phyloP scores from a whole-genome alignment of 2,888 invertebrate genomes.

The Gerosis bhagava region DNA sequence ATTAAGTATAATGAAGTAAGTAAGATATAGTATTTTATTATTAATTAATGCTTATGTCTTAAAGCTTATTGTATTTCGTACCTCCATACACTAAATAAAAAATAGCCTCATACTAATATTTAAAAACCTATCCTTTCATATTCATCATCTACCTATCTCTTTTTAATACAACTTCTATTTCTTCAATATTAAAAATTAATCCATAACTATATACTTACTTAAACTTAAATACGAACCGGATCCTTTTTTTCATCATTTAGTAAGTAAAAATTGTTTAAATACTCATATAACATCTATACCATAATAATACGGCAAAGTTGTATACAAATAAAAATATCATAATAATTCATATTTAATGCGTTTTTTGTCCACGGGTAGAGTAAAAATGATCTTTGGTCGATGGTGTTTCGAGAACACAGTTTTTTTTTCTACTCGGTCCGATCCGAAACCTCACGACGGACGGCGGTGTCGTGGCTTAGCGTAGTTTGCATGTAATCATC shows the following conservation, averaged over 20 bases:
- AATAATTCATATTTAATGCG: conserved; percentile 14
- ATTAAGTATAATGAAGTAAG: too few relatives aligned
- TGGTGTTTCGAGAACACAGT: conserved; percentile 15
- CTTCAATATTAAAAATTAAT: too few relatives aligned
- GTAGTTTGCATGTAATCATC: conserved; percentile 49
- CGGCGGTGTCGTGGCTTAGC: too few relatives aligned
- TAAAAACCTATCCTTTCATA: too few relatives aligned
- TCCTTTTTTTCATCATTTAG: conserved; percentile 8
- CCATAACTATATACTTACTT: too few relatives aligned
- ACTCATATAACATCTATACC: not conserved
- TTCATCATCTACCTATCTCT: too few relatives aligned
- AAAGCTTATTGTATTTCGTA: too few relatives aligned
- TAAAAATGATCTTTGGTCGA: conserved; percentile 5
- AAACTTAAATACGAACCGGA: conserved; percentile 15
- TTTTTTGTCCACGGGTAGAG: conserved; percentile 12
- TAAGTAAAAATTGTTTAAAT: not conserved
- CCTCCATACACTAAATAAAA: too few relatives aligned
- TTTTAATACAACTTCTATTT: too few relatives aligned
- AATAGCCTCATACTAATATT: too few relatives aligned
- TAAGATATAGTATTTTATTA: too few relatives aligned
- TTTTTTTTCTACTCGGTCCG: conserved; percentile 3
- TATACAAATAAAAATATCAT: conserved; percentile 2
- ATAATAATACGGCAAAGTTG: not conserved
- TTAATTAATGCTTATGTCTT: too few relatives aligned
- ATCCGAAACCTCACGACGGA: conserved; percentile 7